Conservation (phyloP, 2,888 invertebrate genomes). For the Lepidocyrtoides sp. region DNA sequence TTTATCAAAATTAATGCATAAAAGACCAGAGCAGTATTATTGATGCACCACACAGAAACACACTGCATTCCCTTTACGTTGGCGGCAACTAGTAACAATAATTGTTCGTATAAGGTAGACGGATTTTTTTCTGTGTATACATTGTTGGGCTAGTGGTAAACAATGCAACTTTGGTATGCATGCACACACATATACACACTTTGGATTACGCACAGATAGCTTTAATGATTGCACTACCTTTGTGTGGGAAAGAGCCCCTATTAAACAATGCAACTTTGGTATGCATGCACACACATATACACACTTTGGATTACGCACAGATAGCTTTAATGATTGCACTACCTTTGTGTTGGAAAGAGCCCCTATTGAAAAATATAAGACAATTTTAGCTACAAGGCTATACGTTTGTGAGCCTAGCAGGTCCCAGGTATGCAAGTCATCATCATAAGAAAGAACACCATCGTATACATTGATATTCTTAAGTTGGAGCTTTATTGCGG, state of each 20-base stretch:
- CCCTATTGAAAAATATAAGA: conserved; percentile 4
- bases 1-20: conserved; percentile 20
- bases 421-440: background rate
- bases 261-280: conserved; percentile 23
- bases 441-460: background rate
- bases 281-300: background rate
- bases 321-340: background rate
- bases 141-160: conserved; percentile 24
- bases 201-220: background rate
- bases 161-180: conserved; percentile 8
- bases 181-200: background rate
- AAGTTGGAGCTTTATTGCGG: background rate
- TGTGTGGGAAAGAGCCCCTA: background rate
- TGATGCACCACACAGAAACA: background rate
- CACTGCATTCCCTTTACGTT: background rate
- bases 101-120: background rate
- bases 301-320: background rate
- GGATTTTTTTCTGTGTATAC: background rate
- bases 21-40: background rate
- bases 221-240: background rate
- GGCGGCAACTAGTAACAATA: conserved; percentile 28
- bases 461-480: background rate
- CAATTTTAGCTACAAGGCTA: conserved; percentile 20
- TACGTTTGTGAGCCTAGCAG: background rate
- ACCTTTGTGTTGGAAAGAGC: background rate